Percentiles rank a stretch among this genome's conserved stretches.
phyloP scores from a whole-genome alignment of 2,888 invertebrate genomes.

The Gymnocheta viridis region DNA sequence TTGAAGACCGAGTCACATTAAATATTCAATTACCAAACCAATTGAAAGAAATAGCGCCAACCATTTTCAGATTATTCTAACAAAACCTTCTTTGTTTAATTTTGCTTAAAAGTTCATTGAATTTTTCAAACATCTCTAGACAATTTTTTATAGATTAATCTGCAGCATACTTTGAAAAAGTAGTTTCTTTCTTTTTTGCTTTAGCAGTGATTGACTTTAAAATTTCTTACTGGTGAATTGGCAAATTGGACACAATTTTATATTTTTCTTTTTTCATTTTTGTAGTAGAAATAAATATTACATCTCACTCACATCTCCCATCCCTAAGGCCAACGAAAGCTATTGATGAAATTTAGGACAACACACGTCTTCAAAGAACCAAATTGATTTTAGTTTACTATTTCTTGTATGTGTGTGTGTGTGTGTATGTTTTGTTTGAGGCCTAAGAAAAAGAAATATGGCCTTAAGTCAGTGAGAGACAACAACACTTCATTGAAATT shows the following conservation, averaged over 20 bases:
- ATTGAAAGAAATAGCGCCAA: too few species aligned
- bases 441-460: constrained; percentile 1
- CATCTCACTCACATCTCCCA: neutral
- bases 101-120: neutral
- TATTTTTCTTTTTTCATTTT: neutral
- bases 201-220: neutral
- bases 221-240: neutral
- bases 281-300: neutral
- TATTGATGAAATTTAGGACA: constrained; percentile 21
- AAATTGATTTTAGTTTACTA: constrained; percentile 21
- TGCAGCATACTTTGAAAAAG: neutral
- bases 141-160: neutral
- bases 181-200: neutral
- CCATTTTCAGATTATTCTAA: too few species aligned
- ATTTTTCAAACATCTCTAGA: neutral
- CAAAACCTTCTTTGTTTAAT: too few species aligned
- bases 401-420: neutral
- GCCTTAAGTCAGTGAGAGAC: neutral
- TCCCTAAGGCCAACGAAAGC: neutral
- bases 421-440: neutral
- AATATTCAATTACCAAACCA: too few species aligned
- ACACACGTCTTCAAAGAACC: constrained; percentile 10
- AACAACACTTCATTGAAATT: constrained; percentile 52
- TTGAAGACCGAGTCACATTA: too few species aligned
- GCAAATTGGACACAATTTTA: constrained; percentile 3